Base-by-base conservation (phyloP, 2,888 invertebrate genomes). In the Apodemia mormo region DNA sequence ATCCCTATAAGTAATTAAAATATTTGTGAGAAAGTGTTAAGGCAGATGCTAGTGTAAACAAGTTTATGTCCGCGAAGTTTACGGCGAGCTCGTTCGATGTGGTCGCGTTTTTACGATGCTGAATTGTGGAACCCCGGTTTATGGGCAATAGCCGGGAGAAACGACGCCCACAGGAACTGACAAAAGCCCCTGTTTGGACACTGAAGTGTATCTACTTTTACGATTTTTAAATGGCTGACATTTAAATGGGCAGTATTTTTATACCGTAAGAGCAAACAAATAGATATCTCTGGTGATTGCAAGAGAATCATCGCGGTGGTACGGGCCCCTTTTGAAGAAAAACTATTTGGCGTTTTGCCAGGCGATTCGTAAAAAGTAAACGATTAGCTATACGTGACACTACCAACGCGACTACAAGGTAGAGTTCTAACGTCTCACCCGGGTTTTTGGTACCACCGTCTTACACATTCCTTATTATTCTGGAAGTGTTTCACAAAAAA, bases 91-190 rank as follows among this genome's bases (percentile, higher is more conserved):
- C 73, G 73, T 75, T 73, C 71, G 72, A 76, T 79, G 79, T 78
- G 81, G 80, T 74, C 77, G 74, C 72, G 73, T 74, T 75, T 85
- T 85, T 86, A 86, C 81, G 85, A 81, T 78, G 78, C 77, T 80
- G 79, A 82, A 81, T 82, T 82, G 82, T 82, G 81, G 78, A 74
- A 77, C 76, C 73, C 40, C 76, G 77, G 77, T 85, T 84, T 82
- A 82, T 78, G 75, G 77, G 73, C 73, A 72, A 76, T 75, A 49
- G 49, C 49, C n/a, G 49, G 49, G 12, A 9, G 40, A 22, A 12
- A 40, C 49, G 29, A 54, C 52, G 9, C 68, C 69, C 56, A 29
- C 69, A 49, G 49, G n/a, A 68, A 61, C 30, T 33, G 33, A 61
- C 61, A 61, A 61, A 61, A 61, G 33, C 33, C 33, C 14, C 7